Conservation (phyloP, 2,797 vertebrate species). For the Danio albolineatus region DNA sequence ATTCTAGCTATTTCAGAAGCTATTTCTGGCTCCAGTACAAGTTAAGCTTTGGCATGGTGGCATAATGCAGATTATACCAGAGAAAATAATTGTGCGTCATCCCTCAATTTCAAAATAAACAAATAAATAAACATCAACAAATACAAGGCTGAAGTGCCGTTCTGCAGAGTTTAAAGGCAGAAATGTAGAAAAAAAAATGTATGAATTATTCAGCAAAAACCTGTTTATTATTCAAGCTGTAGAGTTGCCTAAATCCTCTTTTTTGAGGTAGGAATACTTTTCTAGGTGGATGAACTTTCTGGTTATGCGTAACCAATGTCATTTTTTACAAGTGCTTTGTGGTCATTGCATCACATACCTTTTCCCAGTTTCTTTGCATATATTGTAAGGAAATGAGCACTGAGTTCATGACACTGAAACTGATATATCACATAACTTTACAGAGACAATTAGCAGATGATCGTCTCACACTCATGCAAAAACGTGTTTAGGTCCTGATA, state of each 20-base stretch:
- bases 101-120: background rate
- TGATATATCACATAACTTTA: background rate
- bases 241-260: constrained; percentile 3
- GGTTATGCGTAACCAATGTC: background rate
- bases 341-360: background rate
- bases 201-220: constrained; percentile 7
- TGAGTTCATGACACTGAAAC: background rate
- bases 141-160: background rate
- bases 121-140: background rate
- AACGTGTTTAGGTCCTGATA: too few relatives aligned
- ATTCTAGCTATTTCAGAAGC: background rate
- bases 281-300: background rate
- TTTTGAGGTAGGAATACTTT: background rate
- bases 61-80: background rate
- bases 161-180: background rate
- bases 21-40: too few relatives aligned
- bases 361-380: background rate
- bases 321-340: background rate
- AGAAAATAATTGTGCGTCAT: background rate
- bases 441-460: background rate
- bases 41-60: background rate
- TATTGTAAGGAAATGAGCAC: constrained; percentile 16
- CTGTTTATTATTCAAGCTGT: constrained; percentile 5
- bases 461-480: background rate
- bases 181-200: background rate